Evolutionary conservation across 1,140 invertebrate species (phyloP).

Genomic region (Caenorhabditis tropicalis): DNA sequence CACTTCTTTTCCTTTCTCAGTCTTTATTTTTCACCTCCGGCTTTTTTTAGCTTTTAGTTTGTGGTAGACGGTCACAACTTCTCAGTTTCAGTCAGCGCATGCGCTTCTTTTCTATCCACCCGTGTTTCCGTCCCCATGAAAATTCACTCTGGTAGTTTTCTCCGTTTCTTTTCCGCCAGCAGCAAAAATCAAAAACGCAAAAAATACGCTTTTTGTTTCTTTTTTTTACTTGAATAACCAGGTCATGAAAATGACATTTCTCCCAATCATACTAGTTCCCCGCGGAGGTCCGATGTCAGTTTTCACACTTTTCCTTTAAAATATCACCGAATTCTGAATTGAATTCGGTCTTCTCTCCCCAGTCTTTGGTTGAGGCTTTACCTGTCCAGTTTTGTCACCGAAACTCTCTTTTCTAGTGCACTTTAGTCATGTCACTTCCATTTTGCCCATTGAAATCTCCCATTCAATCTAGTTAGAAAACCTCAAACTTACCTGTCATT

Average conservation of each 20-base stretch:
- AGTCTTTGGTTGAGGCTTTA: conserved; percentile 41
- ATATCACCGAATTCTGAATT: not conserved
- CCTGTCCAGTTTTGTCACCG: not conserved
- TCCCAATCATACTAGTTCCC: conserved; percentile 8
- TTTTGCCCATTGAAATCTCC: not conserved
- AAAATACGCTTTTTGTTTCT: not conserved
- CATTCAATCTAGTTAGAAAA: conserved; percentile 23
- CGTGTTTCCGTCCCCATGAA: not conserved
- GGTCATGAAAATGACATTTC: conserved; percentile 34
- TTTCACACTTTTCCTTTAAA: not conserved
- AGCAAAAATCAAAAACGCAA: not conserved
- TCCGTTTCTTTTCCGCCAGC: not conserved
- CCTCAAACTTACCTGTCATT: not conserved
- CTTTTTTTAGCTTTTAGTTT: not conserved
- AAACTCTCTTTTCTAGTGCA: not conserved
- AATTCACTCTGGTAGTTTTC: conserved; percentile 7
- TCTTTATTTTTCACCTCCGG: not conserved
- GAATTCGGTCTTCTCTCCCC: not conserved
- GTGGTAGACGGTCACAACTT: not conserved
- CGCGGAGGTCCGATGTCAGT: not conserved
- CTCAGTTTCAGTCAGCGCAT: not conserved
- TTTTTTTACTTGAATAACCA: conserved; percentile 21
- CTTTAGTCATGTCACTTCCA: not conserved
- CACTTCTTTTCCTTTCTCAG: not conserved
- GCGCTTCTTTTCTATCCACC: not conserved